Evolutionary conservation across 53 echinoderm and acorn worm genomes (phyloP).

Genomic region (Luidia sarsii): DNA sequence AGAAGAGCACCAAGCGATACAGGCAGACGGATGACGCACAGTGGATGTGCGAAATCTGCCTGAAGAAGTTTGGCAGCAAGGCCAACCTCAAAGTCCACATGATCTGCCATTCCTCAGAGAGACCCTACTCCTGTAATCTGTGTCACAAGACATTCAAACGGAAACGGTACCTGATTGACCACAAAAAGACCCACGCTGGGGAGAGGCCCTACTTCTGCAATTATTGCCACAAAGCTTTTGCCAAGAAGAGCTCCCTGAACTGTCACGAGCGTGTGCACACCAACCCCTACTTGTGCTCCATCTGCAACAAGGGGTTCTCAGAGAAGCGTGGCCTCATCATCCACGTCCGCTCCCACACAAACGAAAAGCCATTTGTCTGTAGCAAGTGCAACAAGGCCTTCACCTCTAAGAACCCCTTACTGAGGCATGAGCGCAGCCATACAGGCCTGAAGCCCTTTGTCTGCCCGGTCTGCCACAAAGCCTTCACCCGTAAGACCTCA

Average conservation of each 20-base stretch:
- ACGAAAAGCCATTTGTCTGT: slow-evolving; percentile 35
- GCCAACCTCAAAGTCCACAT: slow-evolving; percentile 41
- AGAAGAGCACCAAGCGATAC: slow-evolving; percentile 18
- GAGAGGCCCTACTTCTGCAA: slow-evolving; percentile 36
- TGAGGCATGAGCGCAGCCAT: slow-evolving; percentile 43
- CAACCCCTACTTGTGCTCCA: slow-evolving; percentile 31
- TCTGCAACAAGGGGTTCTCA: slow-evolving; percentile 43
- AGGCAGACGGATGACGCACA: slow-evolving; percentile 24
- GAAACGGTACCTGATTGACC: slow-evolving; percentile 27
- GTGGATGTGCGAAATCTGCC: slow-evolving; percentile 43
- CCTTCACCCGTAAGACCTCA: slow-evolving; percentile 35
- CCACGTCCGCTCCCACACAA: slow-evolving; percentile 46
- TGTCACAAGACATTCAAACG: slow-evolving; percentile 43
- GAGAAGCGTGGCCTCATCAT: slow-evolving; percentile 51
- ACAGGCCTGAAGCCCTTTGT: slow-evolving; percentile 36
- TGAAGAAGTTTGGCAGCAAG: slow-evolving; percentile 40
- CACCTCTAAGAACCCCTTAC: slow-evolving; percentile 39
- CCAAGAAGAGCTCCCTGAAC: slow-evolving; percentile 45
- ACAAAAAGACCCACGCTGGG: slow-evolving; percentile 25
- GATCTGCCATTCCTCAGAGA: slow-evolving; percentile 16
- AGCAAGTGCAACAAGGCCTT: slow-evolving; percentile 33
- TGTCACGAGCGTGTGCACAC: slow-evolving; percentile 52
- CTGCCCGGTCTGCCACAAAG: slow-evolving; percentile 28
- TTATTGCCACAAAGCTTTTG: slow-evolving; percentile 41
- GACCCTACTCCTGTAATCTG: slow-evolving; percentile 26